Evolutionary conservation across 2,797 vertebrate genomes (phyloP).

Genomic region (Poeciliopsis presidionis): DNA sequence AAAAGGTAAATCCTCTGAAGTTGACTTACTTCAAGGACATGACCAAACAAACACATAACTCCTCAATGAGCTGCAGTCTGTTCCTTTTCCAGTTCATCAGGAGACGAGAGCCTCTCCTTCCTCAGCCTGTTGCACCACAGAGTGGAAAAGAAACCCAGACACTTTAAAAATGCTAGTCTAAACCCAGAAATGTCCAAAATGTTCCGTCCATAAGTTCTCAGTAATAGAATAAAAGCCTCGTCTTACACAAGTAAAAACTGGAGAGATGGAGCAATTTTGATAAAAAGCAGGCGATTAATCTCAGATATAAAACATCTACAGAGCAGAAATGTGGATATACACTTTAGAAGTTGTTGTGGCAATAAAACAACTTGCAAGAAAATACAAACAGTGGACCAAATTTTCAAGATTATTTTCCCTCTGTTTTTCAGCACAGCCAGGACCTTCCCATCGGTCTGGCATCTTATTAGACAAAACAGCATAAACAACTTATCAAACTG

Average conservation of each 20-base stretch:
- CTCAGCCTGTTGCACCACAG: neutral
- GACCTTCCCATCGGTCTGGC: neutral
- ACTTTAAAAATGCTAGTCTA: constrained; percentile 25
- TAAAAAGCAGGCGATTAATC: constrained; percentile 16
- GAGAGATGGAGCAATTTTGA: constrained; percentile 15
- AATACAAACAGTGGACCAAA: neutral
- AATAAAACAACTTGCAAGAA: no score
- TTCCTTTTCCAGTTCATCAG: constrained; percentile 11
- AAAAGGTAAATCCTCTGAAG: neutral
- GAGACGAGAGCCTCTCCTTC: neutral
- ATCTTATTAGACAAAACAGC: neutral
- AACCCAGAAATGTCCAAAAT: constrained; percentile 29
- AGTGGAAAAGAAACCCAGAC: constrained; percentile 21
- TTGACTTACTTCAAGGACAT: neutral
- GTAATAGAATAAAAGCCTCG: constrained; percentile 63
- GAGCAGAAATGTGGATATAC: constrained; percentile 6
- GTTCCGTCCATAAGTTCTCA: constrained; percentile 41
- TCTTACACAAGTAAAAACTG: constrained; percentile 32
- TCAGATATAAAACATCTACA: constrained; percentile 13
- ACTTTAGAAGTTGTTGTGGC: constrained; percentile 1
- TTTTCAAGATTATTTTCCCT: neutral
- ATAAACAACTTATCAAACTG: neutral
- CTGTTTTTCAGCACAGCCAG: neutral
- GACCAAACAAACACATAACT: constrained; percentile 1
- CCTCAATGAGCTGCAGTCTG: constrained; percentile 4